phyloP scores from a whole-genome alignment of 1,140 invertebrate species.

The Antheraea pernyi region DNA sequence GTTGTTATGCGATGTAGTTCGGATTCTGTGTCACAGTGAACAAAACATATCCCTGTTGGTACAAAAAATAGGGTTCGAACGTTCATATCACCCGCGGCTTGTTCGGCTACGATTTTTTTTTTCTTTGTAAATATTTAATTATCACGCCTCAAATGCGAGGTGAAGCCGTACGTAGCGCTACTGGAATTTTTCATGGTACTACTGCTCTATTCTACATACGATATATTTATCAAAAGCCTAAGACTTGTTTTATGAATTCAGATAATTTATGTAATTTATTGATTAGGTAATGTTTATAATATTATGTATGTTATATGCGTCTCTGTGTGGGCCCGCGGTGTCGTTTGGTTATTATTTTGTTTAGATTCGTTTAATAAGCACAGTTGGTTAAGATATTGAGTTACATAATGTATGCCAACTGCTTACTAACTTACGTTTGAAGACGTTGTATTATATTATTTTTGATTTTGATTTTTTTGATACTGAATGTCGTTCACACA shows the following conservation, averaged over 20 bases:
- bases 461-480: no score
- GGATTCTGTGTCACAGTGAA: conserved; percentile 13
- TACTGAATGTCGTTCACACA: conserved; percentile 23
- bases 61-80: conserved; percentile 31
- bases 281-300: conserved; percentile 66
- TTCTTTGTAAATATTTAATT: conserved; percentile 58
- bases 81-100: conserved; percentile 57
- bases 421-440: no score
- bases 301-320: conserved; percentile 60
- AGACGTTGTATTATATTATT: no score
- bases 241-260: conserved; percentile 75
- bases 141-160: conserved; percentile 10
- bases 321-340: conserved; percentile 33
- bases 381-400: no score
- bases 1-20: conserved; percentile 11
- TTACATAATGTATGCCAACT: no score
- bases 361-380: neutral
- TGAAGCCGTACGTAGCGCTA: conserved; percentile 32
- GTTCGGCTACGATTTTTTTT: conserved; percentile 43
- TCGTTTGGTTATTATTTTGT: neutral
- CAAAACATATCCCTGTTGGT: conserved; percentile 33
- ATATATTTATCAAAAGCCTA: conserved; percentile 65
- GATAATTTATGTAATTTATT: conserved; percentile 78
- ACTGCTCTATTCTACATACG: conserved; percentile 34
- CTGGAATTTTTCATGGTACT: conserved; percentile 50